phyloP scores from a whole-genome alignment of 2,113 vertebrate genomes.

The Scophthalmus maximus region DNA sequence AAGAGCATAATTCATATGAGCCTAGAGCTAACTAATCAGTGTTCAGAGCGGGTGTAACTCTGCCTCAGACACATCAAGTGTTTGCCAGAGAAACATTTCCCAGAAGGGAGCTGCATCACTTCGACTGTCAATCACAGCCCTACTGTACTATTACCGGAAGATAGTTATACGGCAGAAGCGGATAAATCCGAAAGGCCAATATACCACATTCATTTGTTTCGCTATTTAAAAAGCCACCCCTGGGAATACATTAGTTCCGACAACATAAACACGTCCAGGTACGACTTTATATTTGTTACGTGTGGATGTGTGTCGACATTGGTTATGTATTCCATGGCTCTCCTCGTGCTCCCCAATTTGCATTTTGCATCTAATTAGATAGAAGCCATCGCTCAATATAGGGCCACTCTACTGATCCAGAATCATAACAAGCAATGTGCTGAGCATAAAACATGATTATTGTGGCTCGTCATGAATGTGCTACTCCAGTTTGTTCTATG shows the following conservation, averaged over 20 bases:
- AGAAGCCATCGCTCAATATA: slow-evolving; percentile 53
- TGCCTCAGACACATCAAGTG: slow-evolving; percentile 47
- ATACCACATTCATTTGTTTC: slow-evolving; percentile 49
- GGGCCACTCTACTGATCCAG: slow-evolving; percentile 53
- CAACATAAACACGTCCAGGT: slow-evolving; percentile 1
- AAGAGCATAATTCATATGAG: slow-evolving; percentile 78
- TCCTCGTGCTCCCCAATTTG: slow-evolving; percentile 44
- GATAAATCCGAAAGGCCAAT: slow-evolving; percentile 23
- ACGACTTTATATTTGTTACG: slow-evolving; percentile 22
- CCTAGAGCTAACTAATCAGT: slow-evolving; percentile 72
- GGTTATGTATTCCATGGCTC: slow-evolving; percentile 55
- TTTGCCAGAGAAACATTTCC: slow-evolving; percentile 64
- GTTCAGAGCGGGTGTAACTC: slow-evolving; percentile 64
- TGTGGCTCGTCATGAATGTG: slow-evolving; percentile 51
- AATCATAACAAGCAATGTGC: slow-evolving; percentile 69
- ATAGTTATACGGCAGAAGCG: slow-evolving; percentile 17
- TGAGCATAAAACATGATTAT: slow-evolving; percentile 64
- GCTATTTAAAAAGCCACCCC: slow-evolving; percentile 21
- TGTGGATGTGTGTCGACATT: slow-evolving; percentile 5
- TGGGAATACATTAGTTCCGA: slow-evolving; percentile 28
- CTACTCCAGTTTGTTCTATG: slow-evolving; percentile 50
- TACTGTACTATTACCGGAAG: slow-evolving; percentile 32
- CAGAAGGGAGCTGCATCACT: slow-evolving; percentile 45
- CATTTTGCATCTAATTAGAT: slow-evolving; percentile 73
- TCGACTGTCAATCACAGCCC: slow-evolving; percentile 59